These are phyloP conservation scores for Sebastiscus tertius DNA, from an alignment of 2,797 vertebrate species.

Conservation along the genomic window DNA sequence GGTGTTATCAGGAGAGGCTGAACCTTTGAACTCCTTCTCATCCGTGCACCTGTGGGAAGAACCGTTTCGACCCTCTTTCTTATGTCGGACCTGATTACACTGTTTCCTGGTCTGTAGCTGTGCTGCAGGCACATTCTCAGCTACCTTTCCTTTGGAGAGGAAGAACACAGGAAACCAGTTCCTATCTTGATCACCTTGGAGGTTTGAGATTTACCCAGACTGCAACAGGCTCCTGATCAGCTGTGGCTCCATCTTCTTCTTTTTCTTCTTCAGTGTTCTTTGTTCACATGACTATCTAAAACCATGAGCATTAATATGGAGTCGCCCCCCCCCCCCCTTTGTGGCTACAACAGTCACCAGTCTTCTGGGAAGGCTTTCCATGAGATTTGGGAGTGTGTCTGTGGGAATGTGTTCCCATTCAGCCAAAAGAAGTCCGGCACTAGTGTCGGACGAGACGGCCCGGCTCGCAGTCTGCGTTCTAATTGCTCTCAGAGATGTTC, in stretches of 20 bases:
- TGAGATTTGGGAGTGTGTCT: background rate
- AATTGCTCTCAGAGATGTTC: no score
- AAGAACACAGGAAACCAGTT: background rate
- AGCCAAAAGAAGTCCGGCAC: no score
- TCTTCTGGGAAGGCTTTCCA: background rate
- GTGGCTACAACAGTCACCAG: background rate
- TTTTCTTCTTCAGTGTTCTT: background rate
- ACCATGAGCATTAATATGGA: background rate
- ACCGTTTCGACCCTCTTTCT: background rate
- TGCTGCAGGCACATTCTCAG: background rate
- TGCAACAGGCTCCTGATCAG: background rate
- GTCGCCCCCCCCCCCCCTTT: background rate
- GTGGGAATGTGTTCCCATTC: background rate
- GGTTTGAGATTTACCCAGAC: background rate
- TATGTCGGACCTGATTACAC: background rate
- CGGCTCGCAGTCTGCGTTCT: no score
- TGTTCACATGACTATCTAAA: background rate
- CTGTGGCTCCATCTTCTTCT: background rate
- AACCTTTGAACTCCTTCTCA: conserved; percentile 52
- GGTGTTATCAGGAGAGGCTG: conserved; percentile 44
- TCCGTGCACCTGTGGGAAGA: conserved; percentile 45
- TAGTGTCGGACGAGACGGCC: no score
- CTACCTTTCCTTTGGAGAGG: background rate
- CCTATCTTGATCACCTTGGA: background rate
- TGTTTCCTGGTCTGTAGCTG: background rate